A percentile compares a stretch with the other conserved stretches of the same genome.
phyloP scores from a whole-genome alignment of 2,797 vertebrate species.

The Merluccius polli region DNA sequence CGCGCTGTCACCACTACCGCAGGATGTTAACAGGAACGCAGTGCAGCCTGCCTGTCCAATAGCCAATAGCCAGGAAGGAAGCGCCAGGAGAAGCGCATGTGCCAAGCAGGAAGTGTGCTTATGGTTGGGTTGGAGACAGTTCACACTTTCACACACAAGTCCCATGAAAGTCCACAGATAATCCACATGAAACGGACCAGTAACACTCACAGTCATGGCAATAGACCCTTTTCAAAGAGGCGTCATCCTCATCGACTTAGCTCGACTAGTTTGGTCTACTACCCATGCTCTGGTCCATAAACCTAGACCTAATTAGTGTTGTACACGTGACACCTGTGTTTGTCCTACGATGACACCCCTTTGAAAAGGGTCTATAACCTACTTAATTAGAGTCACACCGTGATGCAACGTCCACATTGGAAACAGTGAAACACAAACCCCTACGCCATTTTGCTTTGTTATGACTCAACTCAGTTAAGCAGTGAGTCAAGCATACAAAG shows the following conservation, averaged over 20 bases:
- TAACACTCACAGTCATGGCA: too few species aligned
- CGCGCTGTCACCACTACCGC: slow-evolving; percentile 21
- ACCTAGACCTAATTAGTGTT: background rate
- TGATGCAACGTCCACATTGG: too few species aligned
- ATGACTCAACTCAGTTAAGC: background rate
- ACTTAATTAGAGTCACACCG: too few species aligned
- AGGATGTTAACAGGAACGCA: slow-evolving; percentile 34
- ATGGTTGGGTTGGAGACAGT: background rate
- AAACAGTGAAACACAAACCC: too few species aligned
- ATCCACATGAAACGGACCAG: too few species aligned
- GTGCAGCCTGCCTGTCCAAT: background rate
- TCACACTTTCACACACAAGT: background rate
- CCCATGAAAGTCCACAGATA: too few species aligned
- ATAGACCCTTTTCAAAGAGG: too few species aligned
- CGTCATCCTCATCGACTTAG: background rate
- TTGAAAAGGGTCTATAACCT: too few species aligned
- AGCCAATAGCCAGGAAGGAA: background rate
- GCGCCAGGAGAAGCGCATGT: too few species aligned
- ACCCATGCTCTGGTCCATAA: background rate
- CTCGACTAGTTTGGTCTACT: too few species aligned
- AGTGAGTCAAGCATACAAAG: background rate
- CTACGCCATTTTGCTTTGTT: too few species aligned
- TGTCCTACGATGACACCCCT: background rate
- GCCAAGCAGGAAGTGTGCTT: too few species aligned
- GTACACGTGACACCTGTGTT: background rate